Evolutionary conservation across 2,113 vertebrate species (phyloP).

Genomic region (Ramphastos sulfuratus): DNA sequence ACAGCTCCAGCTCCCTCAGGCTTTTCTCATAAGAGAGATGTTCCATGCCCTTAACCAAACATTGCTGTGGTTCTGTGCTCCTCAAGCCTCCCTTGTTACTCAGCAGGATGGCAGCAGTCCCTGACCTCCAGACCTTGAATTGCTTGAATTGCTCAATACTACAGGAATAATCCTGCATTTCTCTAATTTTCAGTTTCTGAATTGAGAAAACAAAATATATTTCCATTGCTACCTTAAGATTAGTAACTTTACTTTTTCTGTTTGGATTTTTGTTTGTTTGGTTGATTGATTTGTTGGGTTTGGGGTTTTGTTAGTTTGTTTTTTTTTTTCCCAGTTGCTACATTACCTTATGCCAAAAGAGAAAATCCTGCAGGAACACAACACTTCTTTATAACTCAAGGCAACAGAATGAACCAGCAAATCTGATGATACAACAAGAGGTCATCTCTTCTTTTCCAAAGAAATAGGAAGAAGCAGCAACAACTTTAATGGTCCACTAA

Average conservation of each 20-base stretch:
- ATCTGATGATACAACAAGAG: background rate
- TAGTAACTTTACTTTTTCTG: background rate
- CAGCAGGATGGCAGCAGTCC: background rate
- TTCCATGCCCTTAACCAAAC: background rate
- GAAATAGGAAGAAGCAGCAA: background rate
- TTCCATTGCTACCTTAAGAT: background rate
- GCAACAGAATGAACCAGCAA: background rate
- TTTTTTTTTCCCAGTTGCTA: background rate
- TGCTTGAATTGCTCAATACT: background rate
- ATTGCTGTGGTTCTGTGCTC: fast-evolving
- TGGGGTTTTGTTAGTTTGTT: too few species aligned
- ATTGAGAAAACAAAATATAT: background rate
- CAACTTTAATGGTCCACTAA: background rate
- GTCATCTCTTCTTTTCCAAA: background rate
- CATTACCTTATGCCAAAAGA: background rate
- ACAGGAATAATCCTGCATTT: background rate
- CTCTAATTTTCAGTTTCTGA: background rate
- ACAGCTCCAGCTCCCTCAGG: too few species aligned
- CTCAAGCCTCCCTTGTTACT: background rate
- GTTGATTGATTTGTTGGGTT: too few species aligned
- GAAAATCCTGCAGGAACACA: background rate
- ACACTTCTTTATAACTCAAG: background rate
- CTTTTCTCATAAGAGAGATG: too few species aligned
- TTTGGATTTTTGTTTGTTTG: background rate
- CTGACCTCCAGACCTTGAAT: background rate